Percentiles rank a stretch among this genome's conserved stretches.
phyloP scores from a whole-genome alignment of 2,888 invertebrate species.

The Meloe dianella region DNA sequence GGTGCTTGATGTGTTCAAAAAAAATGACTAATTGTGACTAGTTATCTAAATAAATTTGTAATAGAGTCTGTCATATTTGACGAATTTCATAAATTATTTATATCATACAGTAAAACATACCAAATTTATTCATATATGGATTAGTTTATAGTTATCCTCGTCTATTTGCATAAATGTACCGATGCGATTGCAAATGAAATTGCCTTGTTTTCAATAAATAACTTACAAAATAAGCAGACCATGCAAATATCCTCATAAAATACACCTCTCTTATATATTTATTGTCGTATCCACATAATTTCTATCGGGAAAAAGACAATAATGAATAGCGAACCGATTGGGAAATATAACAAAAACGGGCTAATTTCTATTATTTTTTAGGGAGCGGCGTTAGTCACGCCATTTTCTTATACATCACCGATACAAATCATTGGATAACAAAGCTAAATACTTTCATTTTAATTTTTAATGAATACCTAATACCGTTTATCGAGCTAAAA shows the following conservation, averaged over 20 bases:
- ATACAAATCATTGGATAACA: background rate
- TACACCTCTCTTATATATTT: background rate
- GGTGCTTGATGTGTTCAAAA: background rate
- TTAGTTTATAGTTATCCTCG: conserved; percentile 4
- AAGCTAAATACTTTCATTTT: background rate
- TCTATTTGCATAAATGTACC: background rate
- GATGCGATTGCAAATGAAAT: conserved; percentile 10
- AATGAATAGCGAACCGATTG: background rate
- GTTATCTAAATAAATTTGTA: no score
- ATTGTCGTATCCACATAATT: background rate
- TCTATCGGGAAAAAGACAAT: background rate
- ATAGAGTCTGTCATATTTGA: background rate
- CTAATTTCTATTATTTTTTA: background rate
- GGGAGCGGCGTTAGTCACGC: background rate
- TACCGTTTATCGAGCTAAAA: background rate
- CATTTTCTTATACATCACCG: conserved; percentile 2
- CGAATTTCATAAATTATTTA: conserved; percentile 1
- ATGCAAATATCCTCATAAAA: background rate
- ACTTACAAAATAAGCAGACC: conserved; percentile 8
- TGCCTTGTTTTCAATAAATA: conserved; percentile 7
- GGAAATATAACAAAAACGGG: background rate
- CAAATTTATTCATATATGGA: conserved; percentile 5
- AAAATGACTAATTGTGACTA: no score
- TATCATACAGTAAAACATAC: background rate
- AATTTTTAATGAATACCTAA: conserved; percentile 1